A percentile compares a stretch with the other conserved stretches of the same genome.
Conservation (phyloP, 2,888 invertebrate genomes). For the Matsumyia berberina region DNA sequence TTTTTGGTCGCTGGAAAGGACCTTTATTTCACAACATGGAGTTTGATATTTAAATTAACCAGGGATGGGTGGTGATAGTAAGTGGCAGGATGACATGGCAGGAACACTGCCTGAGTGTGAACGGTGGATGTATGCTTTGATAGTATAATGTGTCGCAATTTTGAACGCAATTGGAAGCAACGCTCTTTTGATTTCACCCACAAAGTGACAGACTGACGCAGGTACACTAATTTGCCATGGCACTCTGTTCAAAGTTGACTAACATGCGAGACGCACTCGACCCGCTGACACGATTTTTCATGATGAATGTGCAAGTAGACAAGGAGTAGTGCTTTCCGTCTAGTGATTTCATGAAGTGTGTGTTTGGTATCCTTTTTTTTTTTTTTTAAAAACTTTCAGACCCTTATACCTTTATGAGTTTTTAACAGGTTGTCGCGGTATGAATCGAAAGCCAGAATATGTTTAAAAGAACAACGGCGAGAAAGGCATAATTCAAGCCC, state of each 20-base stretch:
- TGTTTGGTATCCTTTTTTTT: not conserved
- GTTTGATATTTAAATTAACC: slow-evolving; percentile 45
- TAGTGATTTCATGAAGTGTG: not conserved
- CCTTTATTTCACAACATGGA: slow-evolving; percentile 17
- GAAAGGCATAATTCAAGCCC: too few species aligned
- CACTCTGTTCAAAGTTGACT: slow-evolving; percentile 37
- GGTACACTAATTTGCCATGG: slow-evolving; percentile 4
- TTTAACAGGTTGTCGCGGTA: too few species aligned
- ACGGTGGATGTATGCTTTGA: not conserved
- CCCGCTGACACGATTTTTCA: slow-evolving; percentile 28
- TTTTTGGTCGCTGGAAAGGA: slow-evolving; percentile 9
- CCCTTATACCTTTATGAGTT: too few species aligned
- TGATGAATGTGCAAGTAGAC: not conserved
- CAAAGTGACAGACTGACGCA: not conserved
- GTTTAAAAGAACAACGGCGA: too few species aligned
- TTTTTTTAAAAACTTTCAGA: not conserved
- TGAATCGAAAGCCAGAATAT: too few species aligned
- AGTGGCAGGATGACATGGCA: not conserved
- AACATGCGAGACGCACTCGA: slow-evolving; percentile 49
- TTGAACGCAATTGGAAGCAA: slow-evolving; percentile 4
- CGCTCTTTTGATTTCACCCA: slow-evolving; percentile 11
- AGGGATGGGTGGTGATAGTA: slow-evolving; percentile 1
- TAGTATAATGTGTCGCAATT: not conserved
- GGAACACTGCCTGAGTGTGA: not conserved
- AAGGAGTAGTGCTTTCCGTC: not conserved